Percentiles rank a stretch among this genome's conserved stretches.
phyloP scores from a whole-genome alignment of 2,797 vertebrate species.

The Apogon hyalosoma region DNA sequence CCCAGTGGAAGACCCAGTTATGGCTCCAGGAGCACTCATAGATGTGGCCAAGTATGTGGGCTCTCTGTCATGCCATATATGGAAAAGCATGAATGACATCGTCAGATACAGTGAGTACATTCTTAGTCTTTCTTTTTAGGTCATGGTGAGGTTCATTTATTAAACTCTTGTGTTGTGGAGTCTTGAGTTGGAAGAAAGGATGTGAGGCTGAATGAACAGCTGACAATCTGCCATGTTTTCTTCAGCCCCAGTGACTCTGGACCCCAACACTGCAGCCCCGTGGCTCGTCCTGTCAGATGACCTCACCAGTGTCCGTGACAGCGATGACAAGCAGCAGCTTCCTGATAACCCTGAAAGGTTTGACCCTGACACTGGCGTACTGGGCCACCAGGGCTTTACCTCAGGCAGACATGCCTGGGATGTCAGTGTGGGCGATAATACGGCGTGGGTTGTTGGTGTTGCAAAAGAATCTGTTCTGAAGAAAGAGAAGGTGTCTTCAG shows the following conservation, averaged over 20 bases:
- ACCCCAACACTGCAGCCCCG: constrained; percentile 82
- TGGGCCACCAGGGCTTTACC: constrained; percentile 69
- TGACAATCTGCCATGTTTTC: constrained; percentile 47
- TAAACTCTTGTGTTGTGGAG: background rate
- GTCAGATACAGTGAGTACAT: constrained; percentile 76
- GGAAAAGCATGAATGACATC: constrained; percentile 74
- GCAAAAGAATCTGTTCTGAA: constrained; percentile 72
- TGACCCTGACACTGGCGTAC: constrained; percentile 72
- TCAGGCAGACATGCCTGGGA: constrained; percentile 75
- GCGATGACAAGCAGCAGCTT: constrained; percentile 70
- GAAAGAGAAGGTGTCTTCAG: constrained; percentile 78
- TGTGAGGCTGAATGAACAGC: constrained; percentile 2
- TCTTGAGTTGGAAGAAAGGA: background rate
- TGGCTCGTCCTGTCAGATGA: constrained; percentile 81
- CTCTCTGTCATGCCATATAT: constrained; percentile 73
- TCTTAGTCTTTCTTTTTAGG: background rate
- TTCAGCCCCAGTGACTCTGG: constrained; percentile 78
- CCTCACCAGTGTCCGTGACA: constrained; percentile 74
- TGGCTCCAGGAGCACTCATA: constrained; percentile 66
- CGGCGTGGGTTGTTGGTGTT: constrained; percentile 80
- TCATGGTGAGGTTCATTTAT: background rate
- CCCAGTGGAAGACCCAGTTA: constrained; percentile 30
- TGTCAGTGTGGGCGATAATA: constrained; percentile 77
- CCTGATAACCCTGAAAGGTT: constrained; percentile 82
- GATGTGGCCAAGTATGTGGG: constrained; percentile 76